Percentiles rank a stretch among this genome's conserved stretches.
phyloP scores from a whole-genome alignment of 2,888 invertebrate species.

The Drosophila longiperda region DNA sequence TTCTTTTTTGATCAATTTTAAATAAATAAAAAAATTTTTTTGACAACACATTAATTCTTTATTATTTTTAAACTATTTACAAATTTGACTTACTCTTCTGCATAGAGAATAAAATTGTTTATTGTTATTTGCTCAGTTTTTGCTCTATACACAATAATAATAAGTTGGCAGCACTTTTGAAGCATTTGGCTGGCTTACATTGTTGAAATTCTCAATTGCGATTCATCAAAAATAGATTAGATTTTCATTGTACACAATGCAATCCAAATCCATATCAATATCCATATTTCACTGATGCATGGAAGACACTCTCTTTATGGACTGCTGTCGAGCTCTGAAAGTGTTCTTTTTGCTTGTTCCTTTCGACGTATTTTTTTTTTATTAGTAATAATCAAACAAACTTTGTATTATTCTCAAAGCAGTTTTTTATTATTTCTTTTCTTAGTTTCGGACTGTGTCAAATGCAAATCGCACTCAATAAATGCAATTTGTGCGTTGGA shows the following conservation, averaged over 20 bases:
- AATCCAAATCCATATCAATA: slow-evolving; percentile 37
- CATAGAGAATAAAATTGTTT: background rate
- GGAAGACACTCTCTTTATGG: slow-evolving; percentile 34
- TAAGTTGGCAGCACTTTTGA: slow-evolving; percentile 46
- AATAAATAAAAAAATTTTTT: no score
- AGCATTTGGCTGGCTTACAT: slow-evolving; percentile 44
- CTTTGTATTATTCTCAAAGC: slow-evolving; percentile 38
- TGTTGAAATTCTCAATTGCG: slow-evolving; percentile 75
- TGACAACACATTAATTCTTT: no score
- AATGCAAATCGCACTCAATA: slow-evolving; percentile 17
- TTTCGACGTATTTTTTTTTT: slow-evolving; percentile 53
- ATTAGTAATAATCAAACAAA: slow-evolving; percentile 60
- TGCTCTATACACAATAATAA: slow-evolving; percentile 30
- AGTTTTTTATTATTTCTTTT: slow-evolving; percentile 9
- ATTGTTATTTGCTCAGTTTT: background rate
- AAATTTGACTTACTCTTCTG: background rate
- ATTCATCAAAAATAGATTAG: slow-evolving; percentile 81
- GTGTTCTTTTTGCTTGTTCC: slow-evolving; percentile 33
- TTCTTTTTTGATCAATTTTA: no score
- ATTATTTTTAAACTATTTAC: background rate
- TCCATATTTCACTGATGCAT: slow-evolving; percentile 25
- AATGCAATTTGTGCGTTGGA: background rate
- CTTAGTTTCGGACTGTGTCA: slow-evolving; percentile 4
- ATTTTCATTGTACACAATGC: slow-evolving; percentile 64
- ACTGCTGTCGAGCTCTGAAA: slow-evolving; percentile 9